These are phyloP conservation scores for Calyptommatus sinebrachiatus DNA, from an alignment of 2,113 vertebrate genomes.

Conservation along the genomic window DNA sequence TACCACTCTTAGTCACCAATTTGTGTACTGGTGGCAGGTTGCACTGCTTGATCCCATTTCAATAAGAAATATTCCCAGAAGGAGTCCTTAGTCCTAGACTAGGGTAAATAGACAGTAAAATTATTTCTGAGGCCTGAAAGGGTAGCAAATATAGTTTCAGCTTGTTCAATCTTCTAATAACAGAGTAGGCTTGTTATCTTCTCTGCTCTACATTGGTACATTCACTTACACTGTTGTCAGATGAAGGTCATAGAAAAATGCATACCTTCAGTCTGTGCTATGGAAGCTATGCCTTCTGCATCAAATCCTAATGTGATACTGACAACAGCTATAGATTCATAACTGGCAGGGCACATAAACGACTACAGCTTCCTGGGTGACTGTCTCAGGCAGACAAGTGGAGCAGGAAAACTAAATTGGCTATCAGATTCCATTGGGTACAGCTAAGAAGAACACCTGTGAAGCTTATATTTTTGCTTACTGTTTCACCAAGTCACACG, in stretches of 20 bases:
- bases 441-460: background rate
- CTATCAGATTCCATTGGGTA: constrained; percentile 6
- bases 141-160: background rate
- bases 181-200: accelerated
- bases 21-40: no score
- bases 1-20: no score
- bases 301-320: background rate
- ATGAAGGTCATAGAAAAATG: background rate
- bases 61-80: no score
- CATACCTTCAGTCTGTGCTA: background rate
- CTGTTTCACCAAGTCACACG: background rate
- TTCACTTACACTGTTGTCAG: background rate
- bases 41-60: no score
- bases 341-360: constrained; percentile 6
- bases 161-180: background rate
- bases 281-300: background rate
- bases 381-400: constrained; percentile 1
- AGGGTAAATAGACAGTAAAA: background rate
- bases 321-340: constrained; percentile 6
- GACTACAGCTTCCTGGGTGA: constrained; percentile 21
- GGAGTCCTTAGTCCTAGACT: background rate
- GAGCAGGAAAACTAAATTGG: background rate
- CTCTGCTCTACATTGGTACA: background rate
- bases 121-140: background rate
- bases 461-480: background rate